Evolutionary conservation across 2,113 vertebrate species (phyloP), one percentile per base, ranked within the genome.

Genomic region (Herpetotheres cachinnans): DNA sequence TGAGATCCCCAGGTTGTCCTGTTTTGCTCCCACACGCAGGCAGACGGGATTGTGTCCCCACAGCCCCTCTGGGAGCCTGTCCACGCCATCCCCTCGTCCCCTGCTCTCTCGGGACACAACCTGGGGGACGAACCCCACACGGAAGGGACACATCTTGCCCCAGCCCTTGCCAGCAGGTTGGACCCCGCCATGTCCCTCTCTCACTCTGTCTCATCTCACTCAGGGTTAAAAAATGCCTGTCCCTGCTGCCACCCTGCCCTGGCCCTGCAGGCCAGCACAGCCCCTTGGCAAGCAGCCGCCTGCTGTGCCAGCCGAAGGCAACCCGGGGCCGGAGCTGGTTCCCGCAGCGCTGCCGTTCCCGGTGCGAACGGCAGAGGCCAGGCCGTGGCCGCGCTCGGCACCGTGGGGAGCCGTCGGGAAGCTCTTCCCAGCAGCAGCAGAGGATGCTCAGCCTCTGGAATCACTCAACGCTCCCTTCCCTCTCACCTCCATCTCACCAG

Each of bases 341-440:
- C 70, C 49, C 4, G 5, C 83, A 14, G 76, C 27, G 55, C 56
- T 95, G 96, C 91, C 70, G 50, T 97, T 97, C 96, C 94, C 91
- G 47, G 3, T 47, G 69, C 52, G 89, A n/a, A 92, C 96, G 42
- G 95, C 96, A 97, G 96, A 93, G 96, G 95, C 94, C 96, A 54
- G 94, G 27, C 89, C 76, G 26, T 1, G 50, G 70, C 91, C 91
- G 5, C 30, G 34, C 82, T 93, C 36, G 6, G 90, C 24, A 7
- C 8, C 2, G 7, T 44, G 3, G 67, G 1, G 22, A 47, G 62
- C 13, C 0, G 63, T 27, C 5, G 15, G 65, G 46, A 18, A 74
- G 70, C 91, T 7, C 49, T 1, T 82, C n/a, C 56, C 69, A 4
- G 78, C 87, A 25, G 86, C 77, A 38, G 78, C 69, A 15, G 87